Base-by-base conservation (phyloP, 2,888 invertebrate species). In the Aelia acuminata region DNA sequence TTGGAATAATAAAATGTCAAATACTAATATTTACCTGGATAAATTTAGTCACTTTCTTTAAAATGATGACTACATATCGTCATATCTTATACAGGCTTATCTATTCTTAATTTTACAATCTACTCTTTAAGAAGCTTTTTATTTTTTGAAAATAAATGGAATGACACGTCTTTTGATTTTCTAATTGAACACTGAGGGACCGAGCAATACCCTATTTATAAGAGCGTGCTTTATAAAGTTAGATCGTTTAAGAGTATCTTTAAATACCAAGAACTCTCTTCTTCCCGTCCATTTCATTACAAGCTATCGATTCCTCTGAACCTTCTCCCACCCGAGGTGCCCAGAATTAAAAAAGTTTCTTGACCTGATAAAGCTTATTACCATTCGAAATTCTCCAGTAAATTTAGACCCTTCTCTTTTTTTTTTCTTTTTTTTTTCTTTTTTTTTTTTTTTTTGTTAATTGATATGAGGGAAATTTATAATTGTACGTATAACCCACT, bases 281-380 rank as follows among this genome's bases (percentile, higher is more conserved):
- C 43, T 10, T 43, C 43, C 43, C 43, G 5, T 80, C 80, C 22
- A 80, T 80, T 80, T 43, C 35, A 43, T 80, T 80, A 43, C 22
- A 43, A n/a, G 1, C 43, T 80, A 80, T 80, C 43, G 80, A 80
- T 80, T 80, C 13, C 13, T 4, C n/a, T n/a, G 22, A 43, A 43
- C n/a, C 43, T 43, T 47, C 39, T 13, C 13, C 22, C 43, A 4
- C 43, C 39, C 3, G 43, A 80, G 80, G 80, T 80, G 80, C 5
- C 22, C 43, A 13, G 80, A 80, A 80, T 80, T 80, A 80, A 80
- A 80, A 80, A 80, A 80, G 22, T 80, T 80, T 80, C 63, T n/a
- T 47, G n/a, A 43, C 80, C 80, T 80, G n/a, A 47, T 22, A 80
- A 80, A 80, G 80, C 39, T 80, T 80, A 80, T 43, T 80, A 80